phyloP scores from a whole-genome alignment of 2,797 vertebrate species.

The Lates japonicus region DNA sequence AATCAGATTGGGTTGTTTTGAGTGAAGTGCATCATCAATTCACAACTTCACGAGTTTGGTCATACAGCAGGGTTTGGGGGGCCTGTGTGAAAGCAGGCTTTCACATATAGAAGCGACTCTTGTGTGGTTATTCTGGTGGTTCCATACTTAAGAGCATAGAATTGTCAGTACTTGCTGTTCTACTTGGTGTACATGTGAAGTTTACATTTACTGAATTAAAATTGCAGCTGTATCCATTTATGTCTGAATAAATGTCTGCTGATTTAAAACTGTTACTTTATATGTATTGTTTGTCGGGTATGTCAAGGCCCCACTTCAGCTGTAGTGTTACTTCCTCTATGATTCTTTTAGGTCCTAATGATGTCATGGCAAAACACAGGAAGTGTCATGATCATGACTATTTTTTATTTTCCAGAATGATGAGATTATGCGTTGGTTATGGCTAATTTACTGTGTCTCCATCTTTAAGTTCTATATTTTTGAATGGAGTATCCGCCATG shows the following conservation, averaged over 20 bases:
- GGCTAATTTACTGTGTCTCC: constrained; percentile 13
- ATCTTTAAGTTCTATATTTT: not conserved
- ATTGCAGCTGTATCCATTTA: not conserved
- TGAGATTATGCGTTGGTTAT: not conserved
- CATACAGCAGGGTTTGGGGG: not conserved
- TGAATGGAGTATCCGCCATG: not conserved
- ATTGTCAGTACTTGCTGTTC: not conserved
- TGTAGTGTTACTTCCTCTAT: constrained; percentile 56
- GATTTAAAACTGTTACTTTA: not conserved
- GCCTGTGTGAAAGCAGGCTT: not conserved
- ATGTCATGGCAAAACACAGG: constrained; percentile 65
- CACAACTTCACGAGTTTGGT: not conserved
- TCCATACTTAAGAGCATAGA: not conserved
- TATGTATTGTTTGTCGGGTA: constrained; percentile 5
- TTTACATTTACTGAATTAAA: not conserved
- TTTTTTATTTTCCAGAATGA: not conserved
- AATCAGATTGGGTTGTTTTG: not conserved
- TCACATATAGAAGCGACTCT: not conserved
- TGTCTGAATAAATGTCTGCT: not conserved
- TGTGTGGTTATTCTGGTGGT: not conserved
- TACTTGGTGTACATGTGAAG: not conserved
- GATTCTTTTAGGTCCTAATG: constrained; percentile 47
- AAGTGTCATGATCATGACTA: constrained; percentile 32
- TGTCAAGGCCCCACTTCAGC: constrained; percentile 18
- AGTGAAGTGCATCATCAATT: not conserved